Evolutionary conservation across 2,888 invertebrate species (phyloP), one percentile per base, ranked within the genome.

Genomic region (Crepidodera aurea): DNA sequence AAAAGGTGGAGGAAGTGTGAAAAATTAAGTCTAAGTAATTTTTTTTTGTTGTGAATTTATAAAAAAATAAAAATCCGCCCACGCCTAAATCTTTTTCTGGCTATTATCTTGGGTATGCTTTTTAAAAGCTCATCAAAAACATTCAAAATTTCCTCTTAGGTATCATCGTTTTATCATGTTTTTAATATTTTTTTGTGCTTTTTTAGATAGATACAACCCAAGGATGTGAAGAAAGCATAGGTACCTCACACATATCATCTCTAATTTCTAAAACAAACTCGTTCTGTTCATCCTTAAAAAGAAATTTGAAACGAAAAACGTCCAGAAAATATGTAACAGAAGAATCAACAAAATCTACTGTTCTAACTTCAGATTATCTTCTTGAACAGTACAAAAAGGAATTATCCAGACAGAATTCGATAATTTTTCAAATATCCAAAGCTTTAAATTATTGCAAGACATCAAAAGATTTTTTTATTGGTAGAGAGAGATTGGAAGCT

Each of bases 401-500:
- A 42, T 51, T 71, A 19, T 67, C 61, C 10, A 59, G 65, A 32
- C 73, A 72, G 54, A 69, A 71, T 54, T 67, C 69, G 15, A 69
- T 69, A 32, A 67, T 72, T 37, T 67, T 71, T 18, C 73, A 73
- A 55, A 65, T 66, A 22, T 68, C 70, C 12, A 73, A 73, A 58
- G 73, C 73, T 7, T 57, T 73, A n/a, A 59, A 58, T 16, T 69
- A 62, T 44, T 73, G 73, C 51, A 63, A 62, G 48, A 60, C 51
- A 8, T 62, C 65, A 0, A 71, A 68, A 15, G 65, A 70, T 25
- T 59, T 70, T 16, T 27, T 60, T 18, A 40, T 56, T 3, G 66
- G 71, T 32, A 59, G 51, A 10, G 72, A 71, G 55, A 65, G 67
- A 53, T 44, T 72, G 5, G 73, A 73, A 64, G 71, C 71, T 3